Evolutionary conservation across 2,113 vertebrate species (phyloP).

Genomic region (Ptychochromis oligacanthus): DNA sequence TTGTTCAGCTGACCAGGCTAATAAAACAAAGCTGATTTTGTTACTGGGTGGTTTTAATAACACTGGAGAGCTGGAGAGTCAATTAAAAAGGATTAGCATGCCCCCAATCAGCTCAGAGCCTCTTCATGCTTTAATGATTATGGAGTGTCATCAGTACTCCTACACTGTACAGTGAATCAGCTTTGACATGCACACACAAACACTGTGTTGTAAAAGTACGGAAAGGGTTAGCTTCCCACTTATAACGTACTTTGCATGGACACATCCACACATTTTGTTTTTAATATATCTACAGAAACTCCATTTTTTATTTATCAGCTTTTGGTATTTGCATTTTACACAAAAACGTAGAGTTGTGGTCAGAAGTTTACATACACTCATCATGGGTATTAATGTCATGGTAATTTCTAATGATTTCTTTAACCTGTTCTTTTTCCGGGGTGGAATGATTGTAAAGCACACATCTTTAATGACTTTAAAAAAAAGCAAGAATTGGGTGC

Average conservation of each 20-base stretch:
- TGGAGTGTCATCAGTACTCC: slow-evolving; percentile 71
- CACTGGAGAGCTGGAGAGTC: slow-evolving; percentile 70
- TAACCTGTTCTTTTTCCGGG: too few relatives aligned
- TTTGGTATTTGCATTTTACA: neutral
- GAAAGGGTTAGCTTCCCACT: slow-evolving; percentile 4
- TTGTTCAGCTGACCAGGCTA: slow-evolving; percentile 60
- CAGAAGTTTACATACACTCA: too few relatives aligned
- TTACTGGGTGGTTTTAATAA: slow-evolving; percentile 72
- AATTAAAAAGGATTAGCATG: slow-evolving; percentile 77
- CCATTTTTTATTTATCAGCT: neutral
- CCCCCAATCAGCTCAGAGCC: slow-evolving; percentile 71
- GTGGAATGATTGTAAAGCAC: too few relatives aligned
- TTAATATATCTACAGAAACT: neutral
- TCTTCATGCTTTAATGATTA: slow-evolving; percentile 75
- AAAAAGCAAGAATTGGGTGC: too few relatives aligned
- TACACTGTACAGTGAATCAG: slow-evolving; percentile 55
- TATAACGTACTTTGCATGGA: neutral
- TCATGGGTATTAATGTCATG: too few relatives aligned
- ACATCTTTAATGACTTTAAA: too few relatives aligned
- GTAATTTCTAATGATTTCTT: too few relatives aligned
- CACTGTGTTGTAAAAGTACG: neutral
- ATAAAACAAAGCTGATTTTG: slow-evolving; percentile 71
- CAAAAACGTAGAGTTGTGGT: too few relatives aligned
- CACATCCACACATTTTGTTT: neutral
- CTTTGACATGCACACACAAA: slow-evolving; percentile 39